Evolutionary conservation across 2,888 invertebrate genomes (phyloP).

Genomic region (Synergus itoensis): DNA sequence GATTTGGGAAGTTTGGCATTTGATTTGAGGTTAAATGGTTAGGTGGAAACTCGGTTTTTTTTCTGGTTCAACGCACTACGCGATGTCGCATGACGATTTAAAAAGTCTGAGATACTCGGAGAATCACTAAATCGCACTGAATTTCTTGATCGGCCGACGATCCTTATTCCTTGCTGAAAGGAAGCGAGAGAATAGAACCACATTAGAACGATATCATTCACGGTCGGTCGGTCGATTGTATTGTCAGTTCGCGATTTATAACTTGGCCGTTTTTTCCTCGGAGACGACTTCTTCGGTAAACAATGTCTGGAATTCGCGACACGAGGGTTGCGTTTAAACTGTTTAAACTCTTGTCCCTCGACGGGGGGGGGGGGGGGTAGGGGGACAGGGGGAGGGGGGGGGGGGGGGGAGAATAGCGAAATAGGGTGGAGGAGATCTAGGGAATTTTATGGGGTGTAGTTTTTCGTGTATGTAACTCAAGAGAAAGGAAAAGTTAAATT

Average conservation of each 20-base stretch:
- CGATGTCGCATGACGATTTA: conserved; percentile 23
- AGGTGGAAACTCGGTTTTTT: conserved; percentile 9
- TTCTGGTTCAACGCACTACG: conserved; percentile 9
- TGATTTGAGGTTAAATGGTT: conserved; percentile 9
- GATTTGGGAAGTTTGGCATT: not conserved
- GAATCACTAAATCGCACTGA: conserved; percentile 10
- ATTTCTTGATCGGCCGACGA: not conserved
- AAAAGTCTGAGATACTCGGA: not conserved
- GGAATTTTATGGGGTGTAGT: conserved; percentile 17
- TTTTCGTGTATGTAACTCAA: not conserved
- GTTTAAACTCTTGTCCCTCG: conserved; percentile 11
- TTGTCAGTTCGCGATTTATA: not conserved
- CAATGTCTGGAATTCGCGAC: conserved; percentile 46
- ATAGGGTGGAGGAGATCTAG: conserved; percentile 33
- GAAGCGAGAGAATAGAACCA: conserved; percentile 2
- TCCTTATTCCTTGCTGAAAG: not conserved
- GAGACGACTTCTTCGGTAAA: conserved; percentile 52
- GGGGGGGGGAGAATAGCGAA: not conserved
- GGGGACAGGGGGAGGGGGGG: not conserved
- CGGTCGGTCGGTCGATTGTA: not conserved
- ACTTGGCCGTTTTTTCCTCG: conserved; percentile 45
- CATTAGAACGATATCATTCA: not conserved
- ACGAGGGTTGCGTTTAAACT: conserved; percentile 36
- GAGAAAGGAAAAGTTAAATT: too few relatives aligned
- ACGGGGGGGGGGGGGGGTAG: not conserved